Evolutionary conservation across 1,140 invertebrate species (phyloP), one percentile per base, ranked within the genome.

Genomic region (Heliconius hermathena): DNA sequence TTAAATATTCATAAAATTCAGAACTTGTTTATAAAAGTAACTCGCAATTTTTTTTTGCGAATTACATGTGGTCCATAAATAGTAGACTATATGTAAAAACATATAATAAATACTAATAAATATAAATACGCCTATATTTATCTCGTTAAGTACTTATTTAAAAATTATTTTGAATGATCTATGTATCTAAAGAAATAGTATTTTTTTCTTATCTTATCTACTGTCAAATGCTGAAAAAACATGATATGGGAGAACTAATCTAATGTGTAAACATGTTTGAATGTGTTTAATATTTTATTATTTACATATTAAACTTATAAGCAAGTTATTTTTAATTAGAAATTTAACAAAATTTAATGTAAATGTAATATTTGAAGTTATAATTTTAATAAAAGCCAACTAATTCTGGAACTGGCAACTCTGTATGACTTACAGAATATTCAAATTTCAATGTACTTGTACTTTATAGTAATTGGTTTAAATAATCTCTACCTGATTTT

Each of bases 1-100:
- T 66, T 82, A 66, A 84, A 82, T 78, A 79, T 83, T 77, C 73
- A 82, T 81, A 57, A 77, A 82, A 80, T 41, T 13, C 6, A 29
- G 38, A 52, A 79, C 33, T 66, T 75, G 46, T 66, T 66, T 66
- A 26, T 11, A n/a, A 22, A 60, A 60, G 57, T 60, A 13, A 29
- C 9, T 66, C 22, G 22, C 57, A 66, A 66, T 66, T 66, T 29
- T 26, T 66, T 66, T 22, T 66, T 26, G 26, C 22, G 29, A 66
- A 29, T 29, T 26, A 26, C 60, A 66, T 66, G 60, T 22, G 26
- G 22, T 66, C 60, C 11, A 13, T 66, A 26, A 26, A 66, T 13
- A 29, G 60, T 66, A 66, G 60, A 66, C 60, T n/a, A 26, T 11
- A 66, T 29, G 22, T 66, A 66, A 66, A 66, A 26, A 66, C 22